phyloP scores from a whole-genome alignment of 2,113 vertebrate species.

The Irena cyanogastra region DNA sequence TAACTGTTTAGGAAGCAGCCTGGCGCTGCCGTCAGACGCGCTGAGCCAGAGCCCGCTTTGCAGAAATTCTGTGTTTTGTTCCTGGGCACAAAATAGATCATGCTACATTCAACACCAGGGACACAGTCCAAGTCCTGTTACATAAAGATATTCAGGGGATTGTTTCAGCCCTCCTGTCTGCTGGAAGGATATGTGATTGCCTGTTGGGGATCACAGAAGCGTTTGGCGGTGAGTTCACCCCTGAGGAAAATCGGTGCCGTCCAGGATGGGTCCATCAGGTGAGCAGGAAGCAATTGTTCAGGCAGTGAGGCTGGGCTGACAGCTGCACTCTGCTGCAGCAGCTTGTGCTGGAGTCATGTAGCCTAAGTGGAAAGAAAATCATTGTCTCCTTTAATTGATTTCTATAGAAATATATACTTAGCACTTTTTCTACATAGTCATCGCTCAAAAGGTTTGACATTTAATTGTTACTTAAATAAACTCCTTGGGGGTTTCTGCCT shows the following conservation, averaged over 20 bases:
- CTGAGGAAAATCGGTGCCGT: not conserved
- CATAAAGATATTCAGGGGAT: not conserved
- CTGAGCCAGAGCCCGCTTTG: not conserved
- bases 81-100: not conserved
- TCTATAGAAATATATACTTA: conserved; percentile 19
- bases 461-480: not conserved
- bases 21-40: not conserved
- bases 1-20: not conserved
- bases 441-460: not conserved
- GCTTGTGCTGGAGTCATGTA: not conserved
- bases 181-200: not conserved
- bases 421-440: not conserved
- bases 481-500: not conserved
- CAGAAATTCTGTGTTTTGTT: not conserved
- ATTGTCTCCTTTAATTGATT: conserved; percentile 26
- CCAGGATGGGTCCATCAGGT: not conserved
- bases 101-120: not conserved
- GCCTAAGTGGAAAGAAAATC: conserved; percentile 12
- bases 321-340: not conserved
- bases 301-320: not conserved
- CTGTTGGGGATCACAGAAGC: not conserved
- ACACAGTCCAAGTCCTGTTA: not conserved
- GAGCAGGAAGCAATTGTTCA: not conserved
- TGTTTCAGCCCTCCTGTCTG: not conserved
- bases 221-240: not conserved